Base-by-base conservation (phyloP, 2,113 vertebrate genomes). In the Atractosteus spatula region DNA sequence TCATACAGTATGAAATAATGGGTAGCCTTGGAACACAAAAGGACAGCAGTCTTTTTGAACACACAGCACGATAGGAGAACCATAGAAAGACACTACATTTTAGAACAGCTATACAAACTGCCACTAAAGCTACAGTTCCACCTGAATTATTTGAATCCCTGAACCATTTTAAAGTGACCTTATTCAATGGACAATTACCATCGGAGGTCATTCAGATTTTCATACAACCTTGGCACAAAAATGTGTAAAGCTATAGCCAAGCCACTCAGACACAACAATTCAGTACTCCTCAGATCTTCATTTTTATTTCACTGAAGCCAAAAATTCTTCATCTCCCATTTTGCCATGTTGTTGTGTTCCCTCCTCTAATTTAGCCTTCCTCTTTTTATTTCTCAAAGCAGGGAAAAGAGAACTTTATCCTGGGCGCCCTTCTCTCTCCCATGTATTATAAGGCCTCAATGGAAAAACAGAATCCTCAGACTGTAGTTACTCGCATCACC, bases 401-500 rank as follows among this genome's bases (percentile, higher is more conserved):
- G n/a, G 14, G 1, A 59, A 59, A 59, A 59, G 5, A 29, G 29
- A 29, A 29, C 29, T 29, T 29, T 29, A 29, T 29, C 29, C 29
- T 29, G 29, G 29, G n/a, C 14, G n/a, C 57, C 57, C 17, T 2
- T 12, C 11, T 41, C 41, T 59, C 41, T n/a, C 41, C 45, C 44
- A 8, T 13, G 14, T 3, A 51, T 64, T 29, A 75, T 93, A 92
- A 90, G 86, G 92, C 92, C 88, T 92, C 82, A 80, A 55, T n/a
- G 41, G 55, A 65, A 71, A 75, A 74, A 69, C 68, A 62, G 79
- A 79, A 77, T 82, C 84, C 81, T 98, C 94, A 99, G 83, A 99
- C 97, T 0, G 97, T 99, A 0, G 97, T 99, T 81, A 99, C 97
- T 87, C 97, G 95, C 97, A 99, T 99, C 86, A 99, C 97, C 81